These are phyloP conservation scores for Spongilla lacustris DNA, from an alignment of 37 sponge, comb jelly and placozoan species.

Conservation along the genomic window DNA sequence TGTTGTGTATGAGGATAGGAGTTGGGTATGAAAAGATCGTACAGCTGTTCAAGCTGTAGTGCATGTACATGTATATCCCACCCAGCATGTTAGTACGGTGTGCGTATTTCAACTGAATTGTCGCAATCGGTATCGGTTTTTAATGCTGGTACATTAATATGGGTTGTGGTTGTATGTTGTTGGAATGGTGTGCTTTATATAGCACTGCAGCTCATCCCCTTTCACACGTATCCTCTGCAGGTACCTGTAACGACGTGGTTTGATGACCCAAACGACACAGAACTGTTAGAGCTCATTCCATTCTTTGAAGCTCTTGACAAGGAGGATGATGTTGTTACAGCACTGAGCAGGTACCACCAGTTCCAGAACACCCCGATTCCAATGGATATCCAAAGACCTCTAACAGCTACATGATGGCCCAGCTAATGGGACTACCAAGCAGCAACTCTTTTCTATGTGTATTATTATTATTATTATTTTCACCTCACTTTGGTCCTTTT, in stretches of 20 bases:
- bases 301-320: slow-evolving; percentile 94
- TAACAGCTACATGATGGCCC: background rate
- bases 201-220: background rate
- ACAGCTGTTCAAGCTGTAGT: too few species aligned
- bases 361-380: background rate
- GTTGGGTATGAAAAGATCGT: too few species aligned
- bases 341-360: slow-evolving; percentile 56
- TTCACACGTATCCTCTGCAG: slow-evolving; percentile 41
- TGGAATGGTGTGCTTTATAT: background rate
- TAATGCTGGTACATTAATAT: too few species aligned
- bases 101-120: too few species aligned
- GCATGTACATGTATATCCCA: too few species aligned
- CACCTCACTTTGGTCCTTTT: background rate
- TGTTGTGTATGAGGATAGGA: too few species aligned
- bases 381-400: background rate
- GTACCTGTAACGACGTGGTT: slow-evolving; percentile 99
- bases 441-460: background rate
- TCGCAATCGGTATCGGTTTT: too few species aligned
- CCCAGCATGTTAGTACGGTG: too few species aligned
- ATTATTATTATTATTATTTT: background rate
- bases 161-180: too few species aligned
- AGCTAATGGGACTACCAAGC: background rate
- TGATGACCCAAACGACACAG: slow-evolving; percentile 97
- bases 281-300: slow-evolving; percentile 94
- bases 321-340: slow-evolving; percentile 88